phyloP scores from a whole-genome alignment of 2,113 vertebrate genomes.

The Panurus biarmicus region DNA sequence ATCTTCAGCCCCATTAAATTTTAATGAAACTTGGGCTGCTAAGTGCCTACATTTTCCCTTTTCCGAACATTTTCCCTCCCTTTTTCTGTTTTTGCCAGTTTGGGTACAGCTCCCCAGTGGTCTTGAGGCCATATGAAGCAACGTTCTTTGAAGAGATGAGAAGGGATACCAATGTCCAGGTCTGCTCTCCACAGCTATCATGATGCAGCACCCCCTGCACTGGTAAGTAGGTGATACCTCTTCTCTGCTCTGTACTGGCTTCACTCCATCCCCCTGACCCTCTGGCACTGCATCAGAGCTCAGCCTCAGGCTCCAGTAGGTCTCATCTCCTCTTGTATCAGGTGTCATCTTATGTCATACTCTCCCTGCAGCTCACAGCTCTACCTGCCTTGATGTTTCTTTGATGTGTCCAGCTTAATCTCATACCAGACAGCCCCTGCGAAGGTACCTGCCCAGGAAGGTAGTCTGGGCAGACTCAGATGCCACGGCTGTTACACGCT shows the following conservation, averaged over 20 bases:
- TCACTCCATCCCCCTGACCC: background rate
- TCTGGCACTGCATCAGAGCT: background rate
- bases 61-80: background rate
- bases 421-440: background rate
- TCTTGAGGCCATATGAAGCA: background rate
- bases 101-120: background rate
- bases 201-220: background rate
- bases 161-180: background rate
- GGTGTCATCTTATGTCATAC: background rate
- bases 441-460: background rate
- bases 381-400: slow-evolving; percentile 14
- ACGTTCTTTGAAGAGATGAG: background rate
- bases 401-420: slow-evolving; percentile 2
- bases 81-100: background rate
- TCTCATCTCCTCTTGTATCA: background rate
- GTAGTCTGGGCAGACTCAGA: background rate
- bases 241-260: background rate
- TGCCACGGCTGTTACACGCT: background rate
- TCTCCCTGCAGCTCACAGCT: background rate
- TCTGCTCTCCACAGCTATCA: background rate
- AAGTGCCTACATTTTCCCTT: background rate
- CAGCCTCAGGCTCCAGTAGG: background rate
- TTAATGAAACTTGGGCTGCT: background rate
- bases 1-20: background rate
- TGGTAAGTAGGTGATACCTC: background rate